Percentiles rank a stretch among this genome's conserved stretches.
phyloP scores from a whole-genome alignment of 2,113 vertebrate species.

The Progne subis region DNA sequence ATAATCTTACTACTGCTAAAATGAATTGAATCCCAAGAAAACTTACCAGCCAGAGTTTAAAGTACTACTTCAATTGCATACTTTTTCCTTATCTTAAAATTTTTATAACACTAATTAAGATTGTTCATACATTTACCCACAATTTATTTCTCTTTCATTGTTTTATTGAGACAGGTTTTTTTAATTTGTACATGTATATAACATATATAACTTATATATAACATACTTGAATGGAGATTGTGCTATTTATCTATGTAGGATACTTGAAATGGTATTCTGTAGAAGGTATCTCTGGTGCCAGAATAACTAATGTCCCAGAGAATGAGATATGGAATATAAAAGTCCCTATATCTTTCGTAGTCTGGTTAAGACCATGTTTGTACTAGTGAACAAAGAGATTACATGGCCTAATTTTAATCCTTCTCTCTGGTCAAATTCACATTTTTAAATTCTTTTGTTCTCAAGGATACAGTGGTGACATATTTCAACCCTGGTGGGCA shows the following conservation, averaged over 20 bases:
- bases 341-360: not conserved
- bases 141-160: not conserved
- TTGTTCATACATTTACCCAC: not conserved
- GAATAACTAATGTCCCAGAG: not conserved
- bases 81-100: not conserved
- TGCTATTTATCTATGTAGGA: not conserved
- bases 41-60: not conserved
- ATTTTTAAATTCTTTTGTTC: not conserved
- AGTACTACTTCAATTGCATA: not conserved
- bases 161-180: not conserved
- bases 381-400: not conserved
- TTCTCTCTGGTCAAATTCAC: not conserved
- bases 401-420: not conserved
- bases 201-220: not conserved
- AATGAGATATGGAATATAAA: not conserved
- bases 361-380: accelerated
- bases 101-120: not conserved
- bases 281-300: not conserved
- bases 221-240: not conserved
- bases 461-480: not conserved
- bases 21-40: not conserved
- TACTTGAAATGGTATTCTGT: not conserved
- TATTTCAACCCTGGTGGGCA: not conserved
- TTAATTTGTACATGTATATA: not conserved
- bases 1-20: conserved; percentile 62